Base-by-base conservation (phyloP, 2,888 invertebrate species). In the Ligdia adustata region DNA sequence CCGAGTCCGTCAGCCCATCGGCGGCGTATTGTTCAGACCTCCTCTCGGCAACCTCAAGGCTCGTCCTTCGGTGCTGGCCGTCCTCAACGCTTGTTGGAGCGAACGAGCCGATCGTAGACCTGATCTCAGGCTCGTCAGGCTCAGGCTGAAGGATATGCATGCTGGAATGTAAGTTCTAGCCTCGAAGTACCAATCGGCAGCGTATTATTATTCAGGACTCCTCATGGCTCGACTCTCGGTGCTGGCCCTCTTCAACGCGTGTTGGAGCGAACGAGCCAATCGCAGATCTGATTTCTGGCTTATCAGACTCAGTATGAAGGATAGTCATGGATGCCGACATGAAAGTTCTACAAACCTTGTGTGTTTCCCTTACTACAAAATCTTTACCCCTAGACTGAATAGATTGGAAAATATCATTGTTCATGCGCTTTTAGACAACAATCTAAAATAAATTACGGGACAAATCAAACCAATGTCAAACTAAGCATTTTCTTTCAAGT, bases 261-360 rank as follows among this genome's bases (percentile, higher is more conserved):
- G 97, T 71, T 97, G 97, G 97, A 92, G 94, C 57, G 96, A 97
- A 78, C 92, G 95, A 38, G 92, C 96, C 0, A 96, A 96, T 43
- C 85, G 91, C 24, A 79, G 96, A 33, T 97, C 97, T 0, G 97
- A 97, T 61, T 93, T 97, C 57, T 83, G 95, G 37, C 92, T 94
- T 6, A 95, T 97, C 4, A 90, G 95, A 38, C 90, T 95, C 1
- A 91, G 94, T 41, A 91, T 97, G 0, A 96, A 97, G 80, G 95
- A 95, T 65, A 94, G n/a, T n/a, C n/a, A n/a, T 97, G 93, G 95
- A 96, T 69, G 92, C 93, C 20, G 94, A 94, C 58, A 82, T 94
- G 90, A 93, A 55, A 86, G 91, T 80, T 29, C 9, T n/a, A n/a
- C n/a, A n/a, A n/a, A n/a, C n/a, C n/a, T n/a, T n/a, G n/a, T n/a